A percentile compares a stretch with the other conserved stretches of the same genome.
Conservation (phyloP, 2,888 invertebrate species). For the Timema cristinae region DNA sequence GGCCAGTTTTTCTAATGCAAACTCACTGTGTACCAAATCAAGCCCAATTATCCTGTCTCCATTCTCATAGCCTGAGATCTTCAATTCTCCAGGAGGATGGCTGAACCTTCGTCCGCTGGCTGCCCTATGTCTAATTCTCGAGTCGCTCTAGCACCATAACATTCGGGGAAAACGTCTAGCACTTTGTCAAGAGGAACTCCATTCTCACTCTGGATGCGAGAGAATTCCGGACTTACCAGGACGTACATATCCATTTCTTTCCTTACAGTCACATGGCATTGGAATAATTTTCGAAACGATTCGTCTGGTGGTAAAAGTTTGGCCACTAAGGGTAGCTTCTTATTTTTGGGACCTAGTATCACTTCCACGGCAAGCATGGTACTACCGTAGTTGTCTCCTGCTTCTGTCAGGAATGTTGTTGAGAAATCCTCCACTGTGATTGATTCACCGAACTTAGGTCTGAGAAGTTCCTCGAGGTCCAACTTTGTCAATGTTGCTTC, state of each 20-base stretch:
- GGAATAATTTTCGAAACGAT: background rate
- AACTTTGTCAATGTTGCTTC: background rate
- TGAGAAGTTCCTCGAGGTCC: background rate
- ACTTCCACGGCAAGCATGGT: slow-evolving; percentile 1
- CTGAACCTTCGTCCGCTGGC: slow-evolving; percentile 47
- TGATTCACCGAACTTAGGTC: background rate
- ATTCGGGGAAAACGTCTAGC: slow-evolving; percentile 50
- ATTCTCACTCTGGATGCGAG: slow-evolving; percentile 48
- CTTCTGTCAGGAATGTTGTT: background rate
- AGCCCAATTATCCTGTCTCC: slow-evolving; percentile 51
- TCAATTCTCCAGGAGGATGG: slow-evolving; percentile 57
- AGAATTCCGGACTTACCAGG: slow-evolving; percentile 48
- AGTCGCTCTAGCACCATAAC: slow-evolving; percentile 52
- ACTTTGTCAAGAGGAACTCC: slow-evolving; percentile 45
- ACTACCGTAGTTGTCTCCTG: slow-evolving; percentile 2
- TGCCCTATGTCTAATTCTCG: slow-evolving; percentile 40
- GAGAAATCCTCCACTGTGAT: background rate
- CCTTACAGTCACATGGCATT: background rate
- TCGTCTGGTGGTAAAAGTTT: background rate
- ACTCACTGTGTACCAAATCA: slow-evolving; percentile 48
- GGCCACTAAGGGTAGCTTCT: background rate
- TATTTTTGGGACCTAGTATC: background rate
- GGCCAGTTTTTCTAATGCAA: slow-evolving; percentile 51
- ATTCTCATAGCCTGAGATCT: slow-evolving; percentile 48
- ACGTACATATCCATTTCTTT: slow-evolving; percentile 56